phyloP scores from a whole-genome alignment of 2,797 vertebrate species.

The Delichon dasypus region DNA sequence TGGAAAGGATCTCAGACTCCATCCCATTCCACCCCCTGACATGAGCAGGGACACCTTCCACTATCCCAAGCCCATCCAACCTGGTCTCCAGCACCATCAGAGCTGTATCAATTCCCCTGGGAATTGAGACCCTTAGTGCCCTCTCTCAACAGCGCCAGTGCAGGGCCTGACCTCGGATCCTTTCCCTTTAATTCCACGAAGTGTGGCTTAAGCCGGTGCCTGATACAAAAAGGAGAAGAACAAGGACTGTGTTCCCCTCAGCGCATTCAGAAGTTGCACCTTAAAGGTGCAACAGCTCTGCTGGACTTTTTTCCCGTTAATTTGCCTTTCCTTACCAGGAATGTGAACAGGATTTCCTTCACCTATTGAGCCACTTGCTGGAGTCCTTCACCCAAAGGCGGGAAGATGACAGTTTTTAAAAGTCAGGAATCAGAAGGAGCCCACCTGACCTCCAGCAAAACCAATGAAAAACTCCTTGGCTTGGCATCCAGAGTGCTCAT shows the following conservation, averaged over 20 bases:
- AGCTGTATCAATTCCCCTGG: not conserved
- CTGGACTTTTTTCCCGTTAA: not conserved
- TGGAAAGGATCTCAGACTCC: not conserved
- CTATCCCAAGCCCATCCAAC: not conserved
- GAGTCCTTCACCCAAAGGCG: not conserved
- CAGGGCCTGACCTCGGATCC: not conserved
- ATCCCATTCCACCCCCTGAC: not conserved
- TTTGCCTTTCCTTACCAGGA: not conserved
- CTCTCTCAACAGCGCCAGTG: fast-evolving
- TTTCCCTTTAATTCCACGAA: not conserved
- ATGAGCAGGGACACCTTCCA: not conserved
- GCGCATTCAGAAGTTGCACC: not conserved
- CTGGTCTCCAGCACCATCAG: not conserved
- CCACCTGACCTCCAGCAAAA: not conserved
- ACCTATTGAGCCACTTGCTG: not conserved
- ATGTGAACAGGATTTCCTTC: not conserved
- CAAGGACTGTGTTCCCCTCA: not conserved
- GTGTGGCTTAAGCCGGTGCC: not conserved
- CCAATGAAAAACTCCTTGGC: not conserved
- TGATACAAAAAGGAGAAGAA: not conserved
- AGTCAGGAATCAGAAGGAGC: not conserved
- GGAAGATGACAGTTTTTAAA: not conserved
- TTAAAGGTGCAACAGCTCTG: not conserved
- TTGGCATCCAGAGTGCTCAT: not conserved
- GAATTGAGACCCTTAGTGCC: not conserved